Evolutionary conservation across 2,797 vertebrate species (phyloP).

Genomic region (Apogon hyalosoma): DNA sequence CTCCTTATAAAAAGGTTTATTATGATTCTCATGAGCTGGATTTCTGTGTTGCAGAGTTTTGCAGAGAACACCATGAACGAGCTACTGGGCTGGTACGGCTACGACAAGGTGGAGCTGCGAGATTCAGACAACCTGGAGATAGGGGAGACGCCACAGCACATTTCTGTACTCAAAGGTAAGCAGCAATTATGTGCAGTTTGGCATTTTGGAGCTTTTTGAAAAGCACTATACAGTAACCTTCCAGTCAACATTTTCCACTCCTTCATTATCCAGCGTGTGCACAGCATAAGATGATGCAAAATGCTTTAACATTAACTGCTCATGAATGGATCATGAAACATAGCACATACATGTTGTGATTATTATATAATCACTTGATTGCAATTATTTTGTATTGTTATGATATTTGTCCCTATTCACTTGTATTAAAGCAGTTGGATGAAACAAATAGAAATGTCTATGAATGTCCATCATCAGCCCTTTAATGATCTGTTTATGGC

Average conservation of each 20-base stretch:
- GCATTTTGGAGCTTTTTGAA: background rate
- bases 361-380: no score
- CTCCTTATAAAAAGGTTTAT: background rate
- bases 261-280: background rate
- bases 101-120: constrained; percentile 99
- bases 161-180: constrained; percentile 98
- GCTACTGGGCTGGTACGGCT: constrained; percentile 99
- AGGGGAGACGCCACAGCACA: constrained; percentile 94
- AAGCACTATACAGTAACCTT: background rate
- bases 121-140: constrained; percentile 98
- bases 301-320: background rate
- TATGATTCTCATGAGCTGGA: constrained; percentile 4
- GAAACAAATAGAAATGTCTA: no score
- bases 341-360: background rate
- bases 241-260: background rate
- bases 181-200: background rate
- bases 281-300: constrained; percentile 6
- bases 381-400: no score
- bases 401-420: no score
- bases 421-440: no score
- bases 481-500: no score
- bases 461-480: no score
- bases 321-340: background rate
- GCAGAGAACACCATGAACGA: constrained; percentile 99
- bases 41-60: constrained; percentile 92